Base-by-base conservation (phyloP, 37 sponge, comb jelly and placozoan species). In the Axinella damicornis region DNA sequence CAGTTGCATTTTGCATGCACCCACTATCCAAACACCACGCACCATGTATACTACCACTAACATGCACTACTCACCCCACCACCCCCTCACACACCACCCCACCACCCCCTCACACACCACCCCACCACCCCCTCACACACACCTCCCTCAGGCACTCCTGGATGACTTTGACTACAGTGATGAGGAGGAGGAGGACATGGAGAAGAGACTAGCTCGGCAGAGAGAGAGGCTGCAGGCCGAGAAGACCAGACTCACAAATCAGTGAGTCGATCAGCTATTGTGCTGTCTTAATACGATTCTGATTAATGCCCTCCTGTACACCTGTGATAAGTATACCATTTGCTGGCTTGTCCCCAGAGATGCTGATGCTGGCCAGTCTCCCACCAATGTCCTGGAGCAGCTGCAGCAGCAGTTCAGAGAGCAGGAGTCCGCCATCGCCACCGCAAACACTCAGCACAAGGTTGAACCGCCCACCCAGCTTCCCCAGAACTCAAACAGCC, bases 141-240 rank as follows among this genome's bases (percentile, higher is more conserved):
- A n/a, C n/a, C n/a, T n/a, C n/a, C n/a, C n/a, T 35, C 66, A 87
- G 87, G 87, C 87, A n/a, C 53, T 87, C 14, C 64, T 87, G 65
- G 77, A 84, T 87, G 88, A 92, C 59, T 92, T 95, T 77, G 96
- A 95, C 73, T 95, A 95, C 58, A 87, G 96, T 57, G 90, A 89
- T 82, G 96, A 95, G 12, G 92, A 95, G 33, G 96, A 92, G 15
- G 85, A 59, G 18, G 82, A 63, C 0, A 28, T 30, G 0, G 36
- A 60, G 38, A 65, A 65, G 16, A 39, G 53, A 37, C 57, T 64
- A n/a, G 25, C 36, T 22, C 30, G 63, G 11, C 53, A 65, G 68
- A n/a, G 30, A 27, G 64, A 79, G 67, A 16, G 54, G 68, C 37
- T 69, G 5, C 37, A 69, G 37, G 30, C 21, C 9, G 30, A 69